Evolutionary conservation across 1,140 invertebrate genomes (phyloP).

Genomic region (Rhysida immarginata): DNA sequence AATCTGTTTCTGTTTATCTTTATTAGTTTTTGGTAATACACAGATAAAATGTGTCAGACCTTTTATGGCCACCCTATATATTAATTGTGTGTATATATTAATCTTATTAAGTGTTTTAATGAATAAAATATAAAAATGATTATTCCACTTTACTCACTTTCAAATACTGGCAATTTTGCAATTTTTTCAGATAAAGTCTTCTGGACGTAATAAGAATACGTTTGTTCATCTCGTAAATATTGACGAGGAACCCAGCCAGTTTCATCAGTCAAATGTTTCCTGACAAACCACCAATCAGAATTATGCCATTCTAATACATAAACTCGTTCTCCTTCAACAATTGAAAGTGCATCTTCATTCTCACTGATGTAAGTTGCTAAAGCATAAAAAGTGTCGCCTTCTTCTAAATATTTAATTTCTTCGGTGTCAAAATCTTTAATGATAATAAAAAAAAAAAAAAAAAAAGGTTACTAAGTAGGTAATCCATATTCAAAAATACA

Average conservation of each 20-base stretch:
- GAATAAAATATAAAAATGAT: too few relatives aligned
- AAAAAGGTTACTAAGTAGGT: too few relatives aligned
- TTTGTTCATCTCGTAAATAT: slow-evolving; percentile 62
- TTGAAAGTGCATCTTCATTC: slow-evolving; percentile 65
- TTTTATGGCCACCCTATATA: too few relatives aligned
- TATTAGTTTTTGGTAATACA: too few relatives aligned
- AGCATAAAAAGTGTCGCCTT: slow-evolving; percentile 61
- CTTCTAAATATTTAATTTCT: too few relatives aligned
- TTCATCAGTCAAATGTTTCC: slow-evolving; percentile 74
- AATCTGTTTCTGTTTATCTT: too few relatives aligned
- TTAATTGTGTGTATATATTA: too few relatives aligned
- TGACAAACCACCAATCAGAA: slow-evolving; percentile 80
- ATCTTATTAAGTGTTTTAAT: too few relatives aligned
- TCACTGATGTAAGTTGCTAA: slow-evolving; percentile 75
- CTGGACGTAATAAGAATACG: slow-evolving; percentile 66
- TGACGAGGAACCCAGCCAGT: slow-evolving; percentile 83
- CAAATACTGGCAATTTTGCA: slow-evolving; percentile 74
- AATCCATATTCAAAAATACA: too few relatives aligned
- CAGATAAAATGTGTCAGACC: too few relatives aligned
- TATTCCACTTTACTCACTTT: slow-evolving; percentile 68
- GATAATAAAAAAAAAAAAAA: too few relatives aligned
- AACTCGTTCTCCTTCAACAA: slow-evolving; percentile 77
- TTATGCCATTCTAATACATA: slow-evolving; percentile 66
- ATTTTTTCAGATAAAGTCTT: slow-evolving; percentile 80
- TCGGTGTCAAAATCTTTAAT: too few relatives aligned